Evolutionary conservation across 2,113 vertebrate species (phyloP), one percentile per base, ranked within the genome.

Genomic region (Eulacestoma nigropectus): DNA sequence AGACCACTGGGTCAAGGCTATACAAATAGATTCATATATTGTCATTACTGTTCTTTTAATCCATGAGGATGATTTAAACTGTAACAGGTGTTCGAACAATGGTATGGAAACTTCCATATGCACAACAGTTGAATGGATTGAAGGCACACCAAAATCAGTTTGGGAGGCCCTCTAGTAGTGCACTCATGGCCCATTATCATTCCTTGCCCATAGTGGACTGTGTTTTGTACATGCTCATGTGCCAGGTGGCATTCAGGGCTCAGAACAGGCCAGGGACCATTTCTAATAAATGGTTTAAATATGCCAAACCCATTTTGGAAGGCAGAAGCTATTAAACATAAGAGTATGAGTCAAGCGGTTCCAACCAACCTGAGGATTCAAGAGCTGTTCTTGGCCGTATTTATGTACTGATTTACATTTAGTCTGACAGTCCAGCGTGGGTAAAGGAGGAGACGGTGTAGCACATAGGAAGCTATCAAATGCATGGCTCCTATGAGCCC

Each of bases 111-210:
- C 17, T 46, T 29, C 35, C 13, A 50, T 8, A 13, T 4, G 1
- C 23, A 55, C 3, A 72, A 30, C 17, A 32, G 42, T 26, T 26
- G 10, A 76, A 76, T 22, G 6, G 30, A n/a, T 23, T 50, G 49
- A 81, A 76, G 25, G 10, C 8, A 42, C 8, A 21, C 16, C 19
- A 9, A 60, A 83, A 84, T 15, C 25, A 11, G 5, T 39, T 16
- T 73, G 37, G 9, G 29, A 90, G 6, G 35, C 6, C 7, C 27
- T 47, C 32, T 59, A 41, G 44, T 7, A 46, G 19, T 8, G 13
- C 6, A 14, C 27, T 57, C 0, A 0, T 20, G 37, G 17, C 29
- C 33, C 35, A 19, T 39, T 15, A 27, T 41, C 26, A 53, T 55
- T 59, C 47, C 37, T 70, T 70, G 52, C 6, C 3, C 5, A 7